A percentile compares a stretch with the other conserved stretches of the same genome.
Conservation (phyloP, 2,113 vertebrate genomes). For the Hippocampus abdominalis region DNA sequence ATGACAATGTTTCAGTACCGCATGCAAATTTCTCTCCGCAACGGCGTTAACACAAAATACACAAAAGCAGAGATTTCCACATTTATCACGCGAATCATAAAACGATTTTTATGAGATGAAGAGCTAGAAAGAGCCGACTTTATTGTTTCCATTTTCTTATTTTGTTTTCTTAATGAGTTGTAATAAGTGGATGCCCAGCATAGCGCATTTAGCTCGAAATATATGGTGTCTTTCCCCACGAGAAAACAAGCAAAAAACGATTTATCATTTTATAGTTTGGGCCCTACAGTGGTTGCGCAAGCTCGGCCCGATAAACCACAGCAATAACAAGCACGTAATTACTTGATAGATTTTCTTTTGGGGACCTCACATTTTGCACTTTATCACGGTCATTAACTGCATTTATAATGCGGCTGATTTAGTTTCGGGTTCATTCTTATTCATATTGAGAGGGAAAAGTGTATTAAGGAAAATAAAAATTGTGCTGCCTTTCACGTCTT, state of each 20-base stretch:
- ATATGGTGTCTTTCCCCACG: neutral
- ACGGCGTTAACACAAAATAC: too few relatives aligned
- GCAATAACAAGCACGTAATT: slow-evolving; percentile 18
- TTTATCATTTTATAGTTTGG: slow-evolving; percentile 3
- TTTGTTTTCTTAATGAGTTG: neutral
- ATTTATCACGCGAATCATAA: neutral
- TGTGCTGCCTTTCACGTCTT: neutral
- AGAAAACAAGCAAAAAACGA: slow-evolving; percentile 1
- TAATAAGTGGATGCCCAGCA: neutral
- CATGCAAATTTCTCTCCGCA: too few relatives aligned
- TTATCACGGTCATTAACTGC: neutral
- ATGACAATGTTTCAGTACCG: neutral
- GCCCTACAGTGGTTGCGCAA: neutral
- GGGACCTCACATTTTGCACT: neutral
- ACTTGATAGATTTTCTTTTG: slow-evolving; percentile 5
- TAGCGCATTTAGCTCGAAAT: neutral
- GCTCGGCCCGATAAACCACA: slow-evolving; percentile 8
- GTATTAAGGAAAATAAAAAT: neutral
- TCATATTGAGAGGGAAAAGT: neutral
- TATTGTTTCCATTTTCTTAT: neutral
- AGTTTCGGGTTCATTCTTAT: neutral
- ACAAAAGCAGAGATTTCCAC: neutral
- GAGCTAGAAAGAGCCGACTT: neutral
- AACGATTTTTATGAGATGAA: neutral
- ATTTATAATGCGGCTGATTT: neutral